phyloP scores from a whole-genome alignment of 2,888 invertebrate species.

The Coelopa pilipes region DNA sequence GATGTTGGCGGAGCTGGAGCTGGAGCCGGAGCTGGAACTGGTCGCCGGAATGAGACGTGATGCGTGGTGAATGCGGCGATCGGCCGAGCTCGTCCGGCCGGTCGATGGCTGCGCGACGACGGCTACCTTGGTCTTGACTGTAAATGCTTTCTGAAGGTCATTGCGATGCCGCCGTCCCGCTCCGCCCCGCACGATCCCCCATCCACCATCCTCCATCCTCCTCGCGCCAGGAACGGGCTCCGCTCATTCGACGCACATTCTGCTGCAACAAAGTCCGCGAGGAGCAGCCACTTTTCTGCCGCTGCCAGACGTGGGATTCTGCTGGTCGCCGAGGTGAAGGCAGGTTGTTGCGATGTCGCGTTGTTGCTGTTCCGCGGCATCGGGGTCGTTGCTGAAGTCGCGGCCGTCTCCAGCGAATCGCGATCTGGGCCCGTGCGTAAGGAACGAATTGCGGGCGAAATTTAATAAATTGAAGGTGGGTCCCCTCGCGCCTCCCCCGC shows the following conservation, averaged over 20 bases:
- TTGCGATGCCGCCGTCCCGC: slow-evolving; percentile 22
- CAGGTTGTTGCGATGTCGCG: slow-evolving; percentile 17
- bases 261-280: slow-evolving; percentile 4
- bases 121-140: slow-evolving; percentile 37
- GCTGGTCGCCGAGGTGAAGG: slow-evolving; percentile 22
- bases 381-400: neutral
- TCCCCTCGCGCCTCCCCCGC: neutral
- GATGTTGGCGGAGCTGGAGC: too few species aligned
- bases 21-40: neutral
- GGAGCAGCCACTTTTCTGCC: slow-evolving; percentile 12
- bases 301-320: slow-evolving; percentile 12
- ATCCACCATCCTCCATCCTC: neutral
- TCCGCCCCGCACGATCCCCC: neutral
- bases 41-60: slow-evolving; percentile 25
- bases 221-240: neutral
- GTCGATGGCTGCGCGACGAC: slow-evolving; percentile 13
- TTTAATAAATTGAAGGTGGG: slow-evolving; percentile 35
- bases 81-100: neutral
- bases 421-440: neutral
- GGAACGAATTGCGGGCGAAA: slow-evolving; percentile 33
- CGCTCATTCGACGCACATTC: neutral
- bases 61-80: slow-evolving; percentile 22
- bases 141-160: slow-evolving; percentile 34
- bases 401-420: slow-evolving; percentile 4
- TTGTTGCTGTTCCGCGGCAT: slow-evolving; percentile 10